Conservation (phyloP, 64 coral and sea anemone genomes). For the Montipora sp. region DNA sequence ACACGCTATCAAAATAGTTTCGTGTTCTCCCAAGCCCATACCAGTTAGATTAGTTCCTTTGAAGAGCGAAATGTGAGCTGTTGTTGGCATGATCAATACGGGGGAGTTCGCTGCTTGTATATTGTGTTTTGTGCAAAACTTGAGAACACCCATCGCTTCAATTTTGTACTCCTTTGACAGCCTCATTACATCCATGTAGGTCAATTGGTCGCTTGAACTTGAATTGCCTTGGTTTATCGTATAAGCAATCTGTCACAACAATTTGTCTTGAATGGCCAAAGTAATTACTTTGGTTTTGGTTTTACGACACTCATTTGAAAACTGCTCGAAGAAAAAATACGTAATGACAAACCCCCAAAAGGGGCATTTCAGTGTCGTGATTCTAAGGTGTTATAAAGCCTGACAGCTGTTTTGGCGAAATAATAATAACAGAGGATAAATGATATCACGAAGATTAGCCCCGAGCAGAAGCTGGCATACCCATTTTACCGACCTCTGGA, state of each 20-base stretch:
- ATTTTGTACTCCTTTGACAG: slow-evolving; percentile 54
- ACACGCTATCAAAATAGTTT: slow-evolving; percentile 37
- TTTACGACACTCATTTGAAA: too few species aligned
- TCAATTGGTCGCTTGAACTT: not conserved
- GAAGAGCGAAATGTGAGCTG: slow-evolving; percentile 59
- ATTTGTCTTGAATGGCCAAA: too few species aligned
- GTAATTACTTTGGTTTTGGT: too few species aligned
- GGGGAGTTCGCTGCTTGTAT: slow-evolving; percentile 34
- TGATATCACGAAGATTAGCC: too few species aligned
- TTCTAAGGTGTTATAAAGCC: not conserved
- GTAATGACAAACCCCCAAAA: not conserved
- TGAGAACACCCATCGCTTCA: slow-evolving; percentile 57
- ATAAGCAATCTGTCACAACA: slow-evolving; percentile 30
- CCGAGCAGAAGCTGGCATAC: too few species aligned
- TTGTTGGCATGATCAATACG: slow-evolving; percentile 36
- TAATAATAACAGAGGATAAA: too few species aligned
- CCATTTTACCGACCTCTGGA: too few species aligned
- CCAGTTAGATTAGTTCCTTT: slow-evolving; percentile 54
- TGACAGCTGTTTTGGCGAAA: too few species aligned
- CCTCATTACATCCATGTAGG: slow-evolving; percentile 44
- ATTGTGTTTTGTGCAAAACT: slow-evolving; percentile 9
- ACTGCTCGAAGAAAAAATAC: slow-evolving; percentile 12
- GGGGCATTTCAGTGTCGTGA: not conserved
- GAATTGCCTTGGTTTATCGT: slow-evolving; percentile 7
- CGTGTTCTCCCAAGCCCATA: slow-evolving; percentile 35